These are phyloP conservation scores for Lycocorax pyrrhopterus DNA, from an alignment of 2,113 vertebrate species.

Conservation along the genomic window DNA sequence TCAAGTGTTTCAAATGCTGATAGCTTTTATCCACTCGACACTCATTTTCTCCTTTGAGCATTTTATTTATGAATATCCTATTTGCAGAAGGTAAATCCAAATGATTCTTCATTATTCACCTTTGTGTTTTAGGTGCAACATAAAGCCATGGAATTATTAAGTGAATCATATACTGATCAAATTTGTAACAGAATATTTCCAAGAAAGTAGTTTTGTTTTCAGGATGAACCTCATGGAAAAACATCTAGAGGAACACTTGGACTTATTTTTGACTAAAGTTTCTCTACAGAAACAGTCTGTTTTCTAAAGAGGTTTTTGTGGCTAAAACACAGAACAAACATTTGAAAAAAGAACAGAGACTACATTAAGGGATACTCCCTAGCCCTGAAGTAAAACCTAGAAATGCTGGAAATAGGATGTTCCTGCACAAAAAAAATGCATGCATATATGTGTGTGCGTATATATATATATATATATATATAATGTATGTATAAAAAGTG, in stretches of 20 bases:
- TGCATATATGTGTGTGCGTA: neutral
- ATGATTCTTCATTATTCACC: neutral
- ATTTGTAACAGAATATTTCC: neutral
- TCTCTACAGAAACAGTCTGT: neutral
- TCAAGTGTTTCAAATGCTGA: neutral
- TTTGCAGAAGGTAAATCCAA: neutral
- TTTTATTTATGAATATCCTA: neutral
- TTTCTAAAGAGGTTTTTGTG: constrained; percentile 29
- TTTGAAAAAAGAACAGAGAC: neutral
- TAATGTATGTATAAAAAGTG: neutral
- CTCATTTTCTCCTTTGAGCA: neutral
- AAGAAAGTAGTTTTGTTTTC: neutral
- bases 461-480: too few species aligned
- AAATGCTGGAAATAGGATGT: constrained; percentile 5
- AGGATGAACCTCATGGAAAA: neutral
- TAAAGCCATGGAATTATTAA: neutral
- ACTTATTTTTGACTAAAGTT: neutral
- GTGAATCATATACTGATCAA: neutral
- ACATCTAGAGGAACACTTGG: neutral
- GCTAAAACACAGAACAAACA: neutral
- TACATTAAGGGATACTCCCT: neutral
- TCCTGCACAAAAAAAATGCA: neutral
- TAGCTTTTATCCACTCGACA: neutral
- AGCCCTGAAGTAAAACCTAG: neutral
- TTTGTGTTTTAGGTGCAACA: neutral